These are phyloP conservation scores for Volucella zonaria DNA, from an alignment of 2,888 invertebrate species.

Conservation along the genomic window DNA sequence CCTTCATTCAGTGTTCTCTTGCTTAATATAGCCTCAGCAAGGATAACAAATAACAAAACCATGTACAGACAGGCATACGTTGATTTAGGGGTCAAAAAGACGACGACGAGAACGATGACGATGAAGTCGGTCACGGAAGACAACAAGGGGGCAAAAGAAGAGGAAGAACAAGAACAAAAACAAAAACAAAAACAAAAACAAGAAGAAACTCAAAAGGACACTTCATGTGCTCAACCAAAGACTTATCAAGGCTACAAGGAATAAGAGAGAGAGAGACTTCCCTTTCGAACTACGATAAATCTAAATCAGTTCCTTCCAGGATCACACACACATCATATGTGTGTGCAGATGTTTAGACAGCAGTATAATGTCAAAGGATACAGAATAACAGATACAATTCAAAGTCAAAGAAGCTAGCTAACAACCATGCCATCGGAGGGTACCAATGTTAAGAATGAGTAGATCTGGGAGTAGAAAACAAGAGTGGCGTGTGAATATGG, in stretches of 20 bases:
- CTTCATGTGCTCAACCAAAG: conserved; percentile 45
- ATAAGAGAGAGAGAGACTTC: conserved; percentile 26
- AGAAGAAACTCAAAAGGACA: conserved; percentile 58
- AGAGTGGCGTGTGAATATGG: conserved; percentile 27
- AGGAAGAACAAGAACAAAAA: not conserved
- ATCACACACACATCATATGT: conserved; percentile 65
- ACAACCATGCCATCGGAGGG: conserved; percentile 5
- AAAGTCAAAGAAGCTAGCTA: conserved; percentile 65
- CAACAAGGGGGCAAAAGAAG: not conserved
- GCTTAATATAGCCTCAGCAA: conserved; percentile 37
- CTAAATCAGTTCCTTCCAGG: conserved; percentile 68
- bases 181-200: conserved; percentile 1
- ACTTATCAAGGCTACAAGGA: not conserved
- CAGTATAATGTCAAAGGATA: conserved; percentile 70
- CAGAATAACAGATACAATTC: conserved; percentile 70
- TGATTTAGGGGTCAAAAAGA: conserved; percentile 55
- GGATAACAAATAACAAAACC: conserved; percentile 70
- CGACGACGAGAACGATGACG: not conserved
- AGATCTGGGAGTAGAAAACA: not conserved
- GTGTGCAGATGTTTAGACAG: conserved; percentile 62
- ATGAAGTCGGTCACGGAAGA: not conserved
- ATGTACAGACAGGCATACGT: conserved; percentile 56
- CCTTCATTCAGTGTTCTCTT: conserved; percentile 63
- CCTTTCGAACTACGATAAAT: conserved; percentile 66
- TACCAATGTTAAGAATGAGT: not conserved